phyloP scores from a whole-genome alignment of 2,113 vertebrate species.

The Cercopithecus mona region DNA sequence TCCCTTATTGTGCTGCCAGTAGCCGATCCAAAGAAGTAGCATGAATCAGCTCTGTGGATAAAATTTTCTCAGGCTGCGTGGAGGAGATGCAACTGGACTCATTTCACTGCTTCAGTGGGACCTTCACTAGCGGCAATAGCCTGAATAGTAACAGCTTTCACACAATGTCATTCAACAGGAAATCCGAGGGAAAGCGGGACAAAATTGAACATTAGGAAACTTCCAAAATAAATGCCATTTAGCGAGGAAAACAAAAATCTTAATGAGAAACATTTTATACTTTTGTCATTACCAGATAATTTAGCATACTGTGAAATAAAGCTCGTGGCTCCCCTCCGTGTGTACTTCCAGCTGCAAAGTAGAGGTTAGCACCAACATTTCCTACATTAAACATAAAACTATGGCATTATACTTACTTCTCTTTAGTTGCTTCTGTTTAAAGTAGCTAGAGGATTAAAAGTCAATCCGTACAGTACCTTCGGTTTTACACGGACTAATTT shows the following conservation, averaged over 20 bases:
- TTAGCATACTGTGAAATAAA: neutral
- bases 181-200: neutral
- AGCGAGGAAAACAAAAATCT: neutral
- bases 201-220: neutral
- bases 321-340: neutral
- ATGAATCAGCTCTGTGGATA: conserved; percentile 67
- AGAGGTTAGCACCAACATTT: neutral
- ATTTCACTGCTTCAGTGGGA: neutral
- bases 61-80: conserved; percentile 71
- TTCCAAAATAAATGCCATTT: neutral
- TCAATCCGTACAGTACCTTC: conserved; percentile 65
- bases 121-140: neutral
- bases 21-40: conserved; percentile 73
- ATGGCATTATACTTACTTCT: neutral
- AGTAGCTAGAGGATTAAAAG: conserved; percentile 24
- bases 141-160: neutral
- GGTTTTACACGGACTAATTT: conserved; percentile 78
- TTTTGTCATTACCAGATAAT: neutral
- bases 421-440: conserved; percentile 43
- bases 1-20: conserved; percentile 69
- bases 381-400: neutral
- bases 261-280: neutral
- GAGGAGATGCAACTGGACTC: conserved; percentile 14
- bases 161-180: neutral
- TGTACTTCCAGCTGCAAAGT: neutral